phyloP scores from a whole-genome alignment of 2,888 invertebrate genomes.

The Coelinius sp. region DNA sequence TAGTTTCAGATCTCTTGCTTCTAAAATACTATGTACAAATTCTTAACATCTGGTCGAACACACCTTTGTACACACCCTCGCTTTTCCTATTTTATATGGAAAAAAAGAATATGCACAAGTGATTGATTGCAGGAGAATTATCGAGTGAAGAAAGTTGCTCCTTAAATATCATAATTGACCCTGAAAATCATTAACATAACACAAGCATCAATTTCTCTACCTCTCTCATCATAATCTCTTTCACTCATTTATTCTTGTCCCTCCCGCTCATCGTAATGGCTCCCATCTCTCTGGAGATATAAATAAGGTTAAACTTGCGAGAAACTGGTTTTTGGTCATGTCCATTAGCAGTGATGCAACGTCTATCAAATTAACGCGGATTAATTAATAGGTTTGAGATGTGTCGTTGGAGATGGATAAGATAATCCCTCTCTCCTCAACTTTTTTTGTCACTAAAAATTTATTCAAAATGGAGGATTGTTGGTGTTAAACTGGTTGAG shows the following conservation, averaged over 20 bases:
- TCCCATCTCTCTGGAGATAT: neutral
- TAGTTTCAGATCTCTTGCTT: conserved; percentile 56
- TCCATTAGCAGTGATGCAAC: conserved; percentile 43
- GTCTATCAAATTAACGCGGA: conserved; percentile 47
- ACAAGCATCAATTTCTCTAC: conserved; percentile 32
- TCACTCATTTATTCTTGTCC: neutral
- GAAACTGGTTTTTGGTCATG: conserved; percentile 39
- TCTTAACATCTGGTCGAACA: conserved; percentile 62
- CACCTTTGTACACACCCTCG: conserved; percentile 69
- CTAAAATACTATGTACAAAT: conserved; percentile 55
- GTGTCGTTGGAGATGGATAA: neutral
- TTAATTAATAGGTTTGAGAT: conserved; percentile 48
- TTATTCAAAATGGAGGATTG: neutral
- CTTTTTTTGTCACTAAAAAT: neutral
- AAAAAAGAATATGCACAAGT: neutral
- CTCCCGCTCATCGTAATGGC: neutral
- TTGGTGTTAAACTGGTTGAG: too few relatives aligned
- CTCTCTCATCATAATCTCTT: neutral
- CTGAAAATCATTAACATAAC: conserved; percentile 35
- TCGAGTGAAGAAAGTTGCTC: neutral
- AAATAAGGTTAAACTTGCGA: conserved; percentile 33
- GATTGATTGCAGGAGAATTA: neutral
- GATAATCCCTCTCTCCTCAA: neutral
- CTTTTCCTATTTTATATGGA: conserved; percentile 39
- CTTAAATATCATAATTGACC: conserved; percentile 27